Conservation (phyloP, 2,888 invertebrate genomes). For the Meteorus colon region DNA sequence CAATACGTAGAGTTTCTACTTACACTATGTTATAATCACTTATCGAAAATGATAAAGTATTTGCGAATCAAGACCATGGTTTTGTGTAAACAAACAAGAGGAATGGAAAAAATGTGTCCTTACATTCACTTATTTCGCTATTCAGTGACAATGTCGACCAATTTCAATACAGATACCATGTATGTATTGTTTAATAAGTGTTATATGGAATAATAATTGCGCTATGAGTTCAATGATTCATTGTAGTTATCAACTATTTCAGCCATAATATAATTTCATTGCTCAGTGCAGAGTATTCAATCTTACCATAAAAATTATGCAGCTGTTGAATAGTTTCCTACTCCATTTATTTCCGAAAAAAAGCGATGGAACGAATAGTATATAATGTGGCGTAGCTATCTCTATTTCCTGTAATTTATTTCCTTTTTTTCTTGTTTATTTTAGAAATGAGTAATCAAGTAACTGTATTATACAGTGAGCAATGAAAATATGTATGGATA, state of each 20-base stretch:
- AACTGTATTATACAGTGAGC: background rate
- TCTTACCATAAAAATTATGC: background rate
- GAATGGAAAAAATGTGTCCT: background rate
- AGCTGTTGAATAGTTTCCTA: background rate
- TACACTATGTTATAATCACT: background rate
- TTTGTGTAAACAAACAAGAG: background rate
- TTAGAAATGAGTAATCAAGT: background rate
- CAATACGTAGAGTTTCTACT: slow-evolving; percentile 11
- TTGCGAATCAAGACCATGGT: background rate
- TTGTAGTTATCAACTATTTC: slow-evolving; percentile 20
- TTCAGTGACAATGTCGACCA: background rate
- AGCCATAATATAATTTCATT: background rate
- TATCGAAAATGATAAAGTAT: background rate
- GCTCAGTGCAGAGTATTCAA: slow-evolving; percentile 13
- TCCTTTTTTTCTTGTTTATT: background rate
- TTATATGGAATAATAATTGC: slow-evolving; percentile 7
- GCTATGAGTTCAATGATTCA: slow-evolving; percentile 13
- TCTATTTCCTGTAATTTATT: no score
- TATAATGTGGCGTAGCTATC: background rate
- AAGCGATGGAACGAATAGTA: background rate
- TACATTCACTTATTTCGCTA: background rate
- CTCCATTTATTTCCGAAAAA: background rate
- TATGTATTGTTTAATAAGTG: slow-evolving; percentile 19
- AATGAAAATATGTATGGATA: background rate
- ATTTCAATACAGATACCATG: slow-evolving; percentile 14